Percentiles rank a stretch among this genome's conserved stretches.
Conservation (phyloP, 2,113 vertebrate species). For the Lasiurus cinereus region DNA sequence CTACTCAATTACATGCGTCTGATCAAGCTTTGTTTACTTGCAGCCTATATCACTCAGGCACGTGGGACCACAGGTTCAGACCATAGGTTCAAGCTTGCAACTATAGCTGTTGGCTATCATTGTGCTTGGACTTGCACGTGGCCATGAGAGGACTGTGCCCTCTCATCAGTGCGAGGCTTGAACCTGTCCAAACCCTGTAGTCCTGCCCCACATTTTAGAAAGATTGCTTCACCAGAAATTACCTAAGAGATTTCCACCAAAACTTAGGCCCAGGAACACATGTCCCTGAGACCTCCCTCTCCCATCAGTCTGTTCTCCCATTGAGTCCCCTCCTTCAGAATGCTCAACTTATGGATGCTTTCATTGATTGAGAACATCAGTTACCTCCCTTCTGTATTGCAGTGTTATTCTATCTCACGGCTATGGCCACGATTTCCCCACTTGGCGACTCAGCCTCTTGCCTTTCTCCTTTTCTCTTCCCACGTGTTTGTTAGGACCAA, state of each 20-base stretch:
- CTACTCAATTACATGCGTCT: no score
- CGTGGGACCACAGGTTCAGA: no score
- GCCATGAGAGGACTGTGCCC: no score
- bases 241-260: not conserved
- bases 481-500: not conserved
- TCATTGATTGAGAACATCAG: not conserved
- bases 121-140: no score
- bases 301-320: not conserved
- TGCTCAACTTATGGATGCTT: not conserved
- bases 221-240: slow-evolving; percentile 26
- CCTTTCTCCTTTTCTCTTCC: not conserved
- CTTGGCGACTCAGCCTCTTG: not conserved
- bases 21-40: no score
- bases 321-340: not conserved
- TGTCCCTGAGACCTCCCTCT: not conserved
- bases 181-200: no score
- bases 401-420: not conserved
- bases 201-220: not conserved
- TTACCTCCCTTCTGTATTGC: no score
- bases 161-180: no score
- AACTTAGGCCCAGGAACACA: not conserved
- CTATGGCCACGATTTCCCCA: not conserved
- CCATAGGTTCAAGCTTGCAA: no score
- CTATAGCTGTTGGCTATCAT: no score
- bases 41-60: no score